These are phyloP conservation scores for Serripes groenlandicus DNA, from an alignment of 2,888 invertebrate genomes.

Conservation along the genomic window DNA sequence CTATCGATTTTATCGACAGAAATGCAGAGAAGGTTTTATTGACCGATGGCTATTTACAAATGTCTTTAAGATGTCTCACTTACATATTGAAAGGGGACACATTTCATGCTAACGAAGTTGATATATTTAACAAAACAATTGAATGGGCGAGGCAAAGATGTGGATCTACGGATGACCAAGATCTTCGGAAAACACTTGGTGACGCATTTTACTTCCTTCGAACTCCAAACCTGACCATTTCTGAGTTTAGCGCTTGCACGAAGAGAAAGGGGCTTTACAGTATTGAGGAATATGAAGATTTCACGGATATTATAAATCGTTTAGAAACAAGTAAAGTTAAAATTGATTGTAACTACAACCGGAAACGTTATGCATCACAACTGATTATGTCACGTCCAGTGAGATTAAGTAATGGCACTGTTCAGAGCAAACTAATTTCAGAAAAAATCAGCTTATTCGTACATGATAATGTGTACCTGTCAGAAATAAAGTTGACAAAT, in stretches of 20 bases:
- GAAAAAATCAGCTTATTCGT: too few species aligned
- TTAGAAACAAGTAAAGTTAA: background rate
- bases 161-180: background rate
- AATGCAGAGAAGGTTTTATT: constrained; percentile 3
- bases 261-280: constrained; percentile 15
- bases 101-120: constrained; percentile 4
- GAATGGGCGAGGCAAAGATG: constrained; percentile 21
- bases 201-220: constrained; percentile 21
- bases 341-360: background rate
- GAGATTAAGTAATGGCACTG: too few species aligned
- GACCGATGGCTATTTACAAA: constrained; percentile 8
- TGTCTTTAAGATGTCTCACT: constrained; percentile 7
- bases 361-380: background rate
- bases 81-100: constrained; percentile 38
- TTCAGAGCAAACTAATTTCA: too few species aligned
- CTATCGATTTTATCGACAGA: constrained; percentile 8
- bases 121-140: constrained; percentile 3
- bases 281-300: constrained; percentile 17
- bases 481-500: too few species aligned
- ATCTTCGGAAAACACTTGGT: background rate
- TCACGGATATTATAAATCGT: background rate
- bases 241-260: background rate
- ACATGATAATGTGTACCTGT: too few species aligned
- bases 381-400: too few species aligned
- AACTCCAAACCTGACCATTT: constrained; percentile 1